Conservation (phyloP, 2,888 invertebrate species). For the Monochamus alternatus region DNA sequence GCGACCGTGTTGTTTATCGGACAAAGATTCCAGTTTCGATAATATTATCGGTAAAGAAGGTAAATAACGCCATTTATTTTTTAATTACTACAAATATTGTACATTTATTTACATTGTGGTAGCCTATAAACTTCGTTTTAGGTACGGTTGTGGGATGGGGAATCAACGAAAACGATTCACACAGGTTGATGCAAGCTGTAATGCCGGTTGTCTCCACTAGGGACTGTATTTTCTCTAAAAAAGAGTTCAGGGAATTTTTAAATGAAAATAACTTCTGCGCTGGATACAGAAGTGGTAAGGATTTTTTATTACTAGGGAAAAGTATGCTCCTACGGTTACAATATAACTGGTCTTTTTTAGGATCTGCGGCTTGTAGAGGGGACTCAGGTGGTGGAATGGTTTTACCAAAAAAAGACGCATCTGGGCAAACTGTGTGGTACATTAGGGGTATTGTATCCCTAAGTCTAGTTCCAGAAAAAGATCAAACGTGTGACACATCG, state of each 20-base stretch:
- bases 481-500: constrained; percentile 73
- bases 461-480: constrained; percentile 74
- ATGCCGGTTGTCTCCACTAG: constrained; percentile 77
- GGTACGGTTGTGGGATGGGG: constrained; percentile 70
- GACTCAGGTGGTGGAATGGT: constrained; percentile 71
- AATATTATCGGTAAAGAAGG: constrained; percentile 60
- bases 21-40: constrained; percentile 55
- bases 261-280: constrained; percentile 74
- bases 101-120: too few relatives aligned
- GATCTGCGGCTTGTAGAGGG: constrained; percentile 73
- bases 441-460: constrained; percentile 74
- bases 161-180: constrained; percentile 75
- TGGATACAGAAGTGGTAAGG: constrained; percentile 69
- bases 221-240: constrained; percentile 76
- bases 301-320: background rate
- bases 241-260: constrained; percentile 75
- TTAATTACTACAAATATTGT: too few relatives aligned
- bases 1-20: constrained; percentile 76
- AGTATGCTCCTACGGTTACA: background rate
- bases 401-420: constrained; percentile 61
- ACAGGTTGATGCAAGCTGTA: constrained; percentile 73
- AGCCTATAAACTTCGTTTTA: constrained; percentile 37
- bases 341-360: constrained; percentile 42
- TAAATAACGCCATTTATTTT: constrained; percentile 35
- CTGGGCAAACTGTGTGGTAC: constrained; percentile 63